Conservation (phyloP, 2,797 vertebrate genomes). For the Alcedo quadribrachys region DNA sequence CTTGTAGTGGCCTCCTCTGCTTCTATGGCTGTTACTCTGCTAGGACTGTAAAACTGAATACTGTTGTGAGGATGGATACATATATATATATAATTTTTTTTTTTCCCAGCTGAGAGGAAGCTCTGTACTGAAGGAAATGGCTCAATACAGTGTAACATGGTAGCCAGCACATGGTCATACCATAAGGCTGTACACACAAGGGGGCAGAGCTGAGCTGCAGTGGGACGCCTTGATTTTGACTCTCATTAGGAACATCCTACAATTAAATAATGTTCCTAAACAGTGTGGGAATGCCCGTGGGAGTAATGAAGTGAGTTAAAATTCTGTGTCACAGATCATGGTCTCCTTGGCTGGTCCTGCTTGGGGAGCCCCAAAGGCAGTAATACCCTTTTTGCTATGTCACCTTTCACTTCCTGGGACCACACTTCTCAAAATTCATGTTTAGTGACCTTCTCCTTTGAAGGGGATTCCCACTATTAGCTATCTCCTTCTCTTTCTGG, state of each 20-base stretch:
- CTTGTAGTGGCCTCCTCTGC: neutral
- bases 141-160: accelerated
- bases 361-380: neutral
- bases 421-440: neutral
- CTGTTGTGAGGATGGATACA: neutral
- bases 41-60: neutral
- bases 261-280: neutral
- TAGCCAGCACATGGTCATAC: neutral
- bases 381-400: neutral
- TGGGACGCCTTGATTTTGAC: neutral
- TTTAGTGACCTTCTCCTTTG: neutral
- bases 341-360: neutral
- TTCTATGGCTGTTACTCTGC: neutral
- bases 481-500: neutral
- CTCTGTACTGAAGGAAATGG: neutral
- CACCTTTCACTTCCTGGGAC: neutral
- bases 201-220: neutral
- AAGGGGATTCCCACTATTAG: neutral
- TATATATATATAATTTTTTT: too few species aligned
- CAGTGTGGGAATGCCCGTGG: neutral
- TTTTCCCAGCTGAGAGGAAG: neutral
- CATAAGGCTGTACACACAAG: neutral
- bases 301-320: neutral
- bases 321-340: neutral
- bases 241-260: neutral